Conservation (phyloP, 2,888 invertebrate species). For the Malacosoma neustria region DNA sequence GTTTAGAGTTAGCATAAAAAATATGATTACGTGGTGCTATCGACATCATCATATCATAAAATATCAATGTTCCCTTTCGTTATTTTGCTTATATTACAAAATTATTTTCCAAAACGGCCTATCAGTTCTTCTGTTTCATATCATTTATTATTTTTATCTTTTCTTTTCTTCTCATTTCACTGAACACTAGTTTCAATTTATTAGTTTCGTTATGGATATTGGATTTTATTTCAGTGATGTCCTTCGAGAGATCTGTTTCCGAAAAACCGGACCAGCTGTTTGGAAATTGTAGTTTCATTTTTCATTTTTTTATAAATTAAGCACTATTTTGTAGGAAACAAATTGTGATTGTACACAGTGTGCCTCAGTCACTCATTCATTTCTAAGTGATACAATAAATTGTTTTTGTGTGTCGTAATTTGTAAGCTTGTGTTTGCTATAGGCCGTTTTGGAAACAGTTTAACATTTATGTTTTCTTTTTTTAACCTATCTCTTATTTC, state of each 20-base stretch:
- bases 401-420: conserved; percentile 60
- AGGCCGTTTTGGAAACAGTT: conserved; percentile 72
- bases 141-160: conserved; percentile 52
- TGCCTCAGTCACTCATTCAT: conserved; percentile 51
- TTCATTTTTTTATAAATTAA: conserved; percentile 49
- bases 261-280: conserved; percentile 53
- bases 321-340: conserved; percentile 48
- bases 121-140: conserved; percentile 59
- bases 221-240: conserved; percentile 54
- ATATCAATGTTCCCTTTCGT: conserved; percentile 53
- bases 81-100: conserved; percentile 62
- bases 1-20: conserved; percentile 31
- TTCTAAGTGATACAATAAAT: conserved; percentile 30
- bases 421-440: conserved; percentile 72
- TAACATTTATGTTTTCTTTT: conserved; percentile 30
- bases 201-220: conserved; percentile 33
- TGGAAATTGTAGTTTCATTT: conserved; percentile 43
- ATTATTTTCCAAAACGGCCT: conserved; percentile 75
- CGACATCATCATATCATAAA: conserved; percentile 49
- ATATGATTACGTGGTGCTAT: conserved; percentile 36
- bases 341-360: conserved; percentile 45
- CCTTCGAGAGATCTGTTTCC: conserved; percentile 75
- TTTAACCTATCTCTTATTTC: conserved; percentile 41
- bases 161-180: conserved; percentile 56
- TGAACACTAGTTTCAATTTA: conserved; percentile 30